Percentiles rank a stretch among this genome's conserved stretches.
phyloP scores from a whole-genome alignment of 2,113 vertebrate genomes.

The Cebus imitator region DNA sequence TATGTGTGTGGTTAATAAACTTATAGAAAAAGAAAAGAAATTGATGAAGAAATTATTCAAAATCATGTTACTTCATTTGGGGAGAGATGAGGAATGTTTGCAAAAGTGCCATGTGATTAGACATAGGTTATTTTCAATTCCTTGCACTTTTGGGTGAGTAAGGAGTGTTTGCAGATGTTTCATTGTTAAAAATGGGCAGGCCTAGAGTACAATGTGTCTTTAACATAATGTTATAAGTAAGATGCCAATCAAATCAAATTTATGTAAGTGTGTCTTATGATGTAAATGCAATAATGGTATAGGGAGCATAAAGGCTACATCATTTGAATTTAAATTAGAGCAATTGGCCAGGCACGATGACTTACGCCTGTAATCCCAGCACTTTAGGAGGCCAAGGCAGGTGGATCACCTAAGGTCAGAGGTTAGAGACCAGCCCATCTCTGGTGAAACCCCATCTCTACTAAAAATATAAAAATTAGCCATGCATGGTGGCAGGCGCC shows the following conservation, averaged over 20 bases:
- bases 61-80: neutral
- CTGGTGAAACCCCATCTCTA: too few species aligned
- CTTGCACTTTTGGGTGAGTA: neutral
- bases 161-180: too few species aligned
- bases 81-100: neutral
- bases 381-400: too few species aligned
- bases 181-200: neutral
- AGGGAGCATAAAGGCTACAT: neutral
- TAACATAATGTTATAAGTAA: neutral
- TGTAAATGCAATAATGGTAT: constrained; percentile 13
- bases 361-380: too few species aligned
- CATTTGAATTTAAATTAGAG: constrained; percentile 30
- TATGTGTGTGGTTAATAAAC: neutral
- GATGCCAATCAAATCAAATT: neutral
- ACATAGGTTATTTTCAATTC: neutral
- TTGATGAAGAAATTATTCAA: neutral
- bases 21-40: neutral
- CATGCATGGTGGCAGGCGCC: fast-evolving
- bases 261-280: neutral
- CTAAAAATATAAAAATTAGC: too few species aligned
- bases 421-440: too few species aligned
- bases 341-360: neutral
- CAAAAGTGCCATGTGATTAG: too few species aligned
- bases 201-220: neutral
- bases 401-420: too few species aligned